A percentile compares a stretch with the other conserved stretches of the same genome.
Evolutionary conservation across 92 coral and sea anemone species (phyloP).

Genomic region (Hydrozoanthus gracilis): DNA sequence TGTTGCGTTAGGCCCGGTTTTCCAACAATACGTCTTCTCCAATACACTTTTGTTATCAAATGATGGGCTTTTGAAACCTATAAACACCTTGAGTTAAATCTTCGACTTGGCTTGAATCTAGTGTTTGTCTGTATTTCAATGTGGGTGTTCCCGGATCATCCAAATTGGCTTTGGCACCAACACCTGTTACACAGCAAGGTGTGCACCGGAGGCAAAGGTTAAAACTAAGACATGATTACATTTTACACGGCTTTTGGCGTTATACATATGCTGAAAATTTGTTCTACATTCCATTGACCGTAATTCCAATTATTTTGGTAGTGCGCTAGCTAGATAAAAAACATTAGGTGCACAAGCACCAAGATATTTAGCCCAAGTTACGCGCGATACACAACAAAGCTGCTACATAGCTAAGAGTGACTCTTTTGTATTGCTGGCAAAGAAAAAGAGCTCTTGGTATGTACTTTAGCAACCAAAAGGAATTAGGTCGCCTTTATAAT

Average conservation of each 20-base stretch:
- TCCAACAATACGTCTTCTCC: too few relatives aligned
- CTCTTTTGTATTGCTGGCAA: too few relatives aligned
- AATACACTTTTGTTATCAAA: too few relatives aligned
- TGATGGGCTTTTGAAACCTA: neutral
- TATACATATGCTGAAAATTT: neutral
- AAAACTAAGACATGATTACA: neutral
- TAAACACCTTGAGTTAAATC: neutral
- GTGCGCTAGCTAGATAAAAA: neutral
- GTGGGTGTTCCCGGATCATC: neutral
- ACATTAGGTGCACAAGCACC: neutral
- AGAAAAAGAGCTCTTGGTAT: too few relatives aligned
- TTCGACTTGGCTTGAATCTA: neutral
- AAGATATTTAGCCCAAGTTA: too few relatives aligned
- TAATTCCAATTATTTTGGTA: neutral
- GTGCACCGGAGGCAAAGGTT: conserved; percentile 40
- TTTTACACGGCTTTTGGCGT: neutral
- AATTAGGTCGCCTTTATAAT: too few relatives aligned
- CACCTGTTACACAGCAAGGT: conserved; percentile 20
- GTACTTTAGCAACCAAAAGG: too few relatives aligned
- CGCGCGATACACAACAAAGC: too few relatives aligned
- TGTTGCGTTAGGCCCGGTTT: too few relatives aligned
- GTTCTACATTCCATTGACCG: neutral
- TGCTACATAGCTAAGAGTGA: too few relatives aligned
- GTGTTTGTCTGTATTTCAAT: neutral
- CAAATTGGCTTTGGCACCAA: conserved; percentile 4